Evolutionary conservation across 2,888 invertebrate species (phyloP), one percentile per base, ranked within the genome.

Genomic region (Xestobium rufovillosum): DNA sequence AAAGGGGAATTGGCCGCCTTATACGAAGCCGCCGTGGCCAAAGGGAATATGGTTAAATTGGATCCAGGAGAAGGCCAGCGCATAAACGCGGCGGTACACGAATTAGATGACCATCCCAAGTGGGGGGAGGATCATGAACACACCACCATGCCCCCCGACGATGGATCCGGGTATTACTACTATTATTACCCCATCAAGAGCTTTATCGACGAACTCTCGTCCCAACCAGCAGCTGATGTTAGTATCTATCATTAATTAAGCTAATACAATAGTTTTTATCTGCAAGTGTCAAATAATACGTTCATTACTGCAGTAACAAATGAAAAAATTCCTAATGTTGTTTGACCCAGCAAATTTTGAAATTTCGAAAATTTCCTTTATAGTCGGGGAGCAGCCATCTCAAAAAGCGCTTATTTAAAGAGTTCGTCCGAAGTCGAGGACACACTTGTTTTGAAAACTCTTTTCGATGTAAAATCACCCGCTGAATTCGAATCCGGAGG

Each of bases 121-220:
- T 29, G 27, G 9, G 11, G 17, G 3, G 35, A 29, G 23, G 42
- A 42, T 27, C 33, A 38, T 19, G 29, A 36, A 15, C 23, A 12
- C 11, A 34, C 37, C 3, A 13, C 32, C 27, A 29, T 29, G 32
- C 14, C n/a, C 14, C 10, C n/a, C 13, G 35, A 41, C 13, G 55
- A 58, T 29, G 44, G 45, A 17, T 31, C 47, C 14, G 66, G 69
- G 43, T 70, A 69, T 52, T 68, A 68, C 47, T 73, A 72, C 49
- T 71, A 72, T 50, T 73, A 70, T 52, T 72, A 71, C 46, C 73
- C 73, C 0, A 51, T 72, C 32, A 69, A 71, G 46, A 68, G 65
- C 38, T 69, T 72, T 42, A 52, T 67, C 42, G 65, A 66, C 43
- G 66, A 65, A 41, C 42, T 61, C 37, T 42, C 56, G n/a, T 56